Percentiles rank a stretch among this genome's conserved stretches.
Evolutionary conservation across 2,888 invertebrate genomes (phyloP).

Genomic region (Clitarchus hookeri): DNA sequence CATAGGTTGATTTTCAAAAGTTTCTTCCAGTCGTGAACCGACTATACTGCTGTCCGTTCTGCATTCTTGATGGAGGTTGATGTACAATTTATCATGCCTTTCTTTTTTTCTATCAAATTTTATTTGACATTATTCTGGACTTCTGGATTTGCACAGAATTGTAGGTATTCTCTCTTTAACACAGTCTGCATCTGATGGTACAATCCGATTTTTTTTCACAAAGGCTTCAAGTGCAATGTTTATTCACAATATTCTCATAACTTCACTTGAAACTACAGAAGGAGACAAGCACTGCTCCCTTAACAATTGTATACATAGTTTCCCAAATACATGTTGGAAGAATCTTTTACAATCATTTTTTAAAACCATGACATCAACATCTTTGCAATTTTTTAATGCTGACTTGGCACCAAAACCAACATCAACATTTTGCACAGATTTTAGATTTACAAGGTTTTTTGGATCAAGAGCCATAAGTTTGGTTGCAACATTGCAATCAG

Average conservation of each 20-base stretch:
- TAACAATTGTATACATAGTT: background rate
- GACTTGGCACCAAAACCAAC: background rate
- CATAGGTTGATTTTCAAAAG: too few relatives aligned
- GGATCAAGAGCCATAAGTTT: background rate
- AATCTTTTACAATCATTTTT: background rate
- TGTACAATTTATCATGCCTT: too few relatives aligned
- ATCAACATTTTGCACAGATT: background rate
- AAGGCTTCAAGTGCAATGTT: background rate
- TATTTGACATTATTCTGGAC: too few relatives aligned
- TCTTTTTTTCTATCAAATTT: too few relatives aligned
- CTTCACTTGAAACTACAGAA: background rate
- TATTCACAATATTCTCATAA: background rate
- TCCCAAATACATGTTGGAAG: background rate
- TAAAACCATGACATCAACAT: background rate
- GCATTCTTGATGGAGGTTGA: too few relatives aligned
- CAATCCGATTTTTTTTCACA: background rate
- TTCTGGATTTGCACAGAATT: too few relatives aligned
- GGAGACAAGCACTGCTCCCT: background rate
- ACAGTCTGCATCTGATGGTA: too few relatives aligned
- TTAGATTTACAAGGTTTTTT: background rate
- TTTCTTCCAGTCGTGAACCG: too few relatives aligned
- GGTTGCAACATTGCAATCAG: background rate
- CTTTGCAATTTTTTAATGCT: background rate
- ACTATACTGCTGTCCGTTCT: too few relatives aligned
- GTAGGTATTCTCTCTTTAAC: too few relatives aligned